Conservation (phyloP, 2,888 invertebrate species). For the Baronia brevicornis region DNA sequence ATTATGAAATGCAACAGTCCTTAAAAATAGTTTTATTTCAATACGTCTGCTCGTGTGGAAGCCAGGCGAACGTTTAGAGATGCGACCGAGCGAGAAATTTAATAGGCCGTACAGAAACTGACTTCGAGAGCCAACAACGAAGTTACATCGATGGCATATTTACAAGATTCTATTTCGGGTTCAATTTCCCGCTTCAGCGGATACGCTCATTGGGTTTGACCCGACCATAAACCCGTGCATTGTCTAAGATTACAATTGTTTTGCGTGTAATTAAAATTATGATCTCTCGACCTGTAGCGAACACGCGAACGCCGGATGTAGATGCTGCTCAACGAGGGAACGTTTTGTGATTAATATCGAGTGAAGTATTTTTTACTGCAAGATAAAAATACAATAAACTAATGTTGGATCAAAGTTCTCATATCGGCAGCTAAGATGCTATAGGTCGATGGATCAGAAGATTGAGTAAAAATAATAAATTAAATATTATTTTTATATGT, state of each 20-base stretch:
- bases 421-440: too few relatives aligned
- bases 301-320: slow-evolving; percentile 13
- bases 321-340: neutral
- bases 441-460: too few relatives aligned
- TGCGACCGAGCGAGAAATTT: slow-evolving; percentile 12
- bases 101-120: slow-evolving; percentile 8
- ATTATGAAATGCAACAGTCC: too few relatives aligned
- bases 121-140: neutral
- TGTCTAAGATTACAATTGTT: slow-evolving; percentile 14
- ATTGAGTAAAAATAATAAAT: too few relatives aligned
- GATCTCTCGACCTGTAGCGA: slow-evolving; percentile 4
- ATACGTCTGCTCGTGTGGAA: too few relatives aligned
- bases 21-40: too few relatives aligned
- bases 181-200: slow-evolving; percentile 12
- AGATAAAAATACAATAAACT: too few relatives aligned
- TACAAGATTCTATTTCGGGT: slow-evolving; percentile 9
- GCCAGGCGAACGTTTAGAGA: too few relatives aligned
- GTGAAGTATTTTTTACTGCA: too few relatives aligned
- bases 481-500: too few relatives aligned
- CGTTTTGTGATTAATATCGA: neutral
- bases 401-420: too few relatives aligned
- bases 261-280: slow-evolving; percentile 19
- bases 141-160: slow-evolving; percentile 2
- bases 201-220: slow-evolving; percentile 2
- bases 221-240: slow-evolving; percentile 11